A percentile compares a stretch with the other conserved stretches of the same genome.
Conservation (phyloP, 2,888 invertebrate species). For the Acronicta psi region DNA sequence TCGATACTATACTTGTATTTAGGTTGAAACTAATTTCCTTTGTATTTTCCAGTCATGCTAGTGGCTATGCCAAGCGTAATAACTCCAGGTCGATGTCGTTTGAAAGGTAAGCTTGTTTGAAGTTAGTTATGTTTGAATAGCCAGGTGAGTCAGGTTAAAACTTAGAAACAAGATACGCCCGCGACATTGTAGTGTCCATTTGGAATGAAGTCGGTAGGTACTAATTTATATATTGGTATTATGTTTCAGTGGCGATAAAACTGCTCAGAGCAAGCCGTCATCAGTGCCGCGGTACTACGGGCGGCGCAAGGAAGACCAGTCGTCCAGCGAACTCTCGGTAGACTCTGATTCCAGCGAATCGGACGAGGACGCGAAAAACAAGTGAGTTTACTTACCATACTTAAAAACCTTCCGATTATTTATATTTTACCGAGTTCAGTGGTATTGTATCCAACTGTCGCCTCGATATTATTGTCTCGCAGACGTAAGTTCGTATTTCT, state of each 20-base stretch:
- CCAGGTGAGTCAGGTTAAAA: constrained; percentile 44
- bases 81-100: constrained; percentile 81
- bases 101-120: constrained; percentile 81
- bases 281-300: constrained; percentile 84
- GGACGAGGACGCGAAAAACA: constrained; percentile 68
- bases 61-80: constrained; percentile 80
- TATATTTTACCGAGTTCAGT: no score
- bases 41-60: constrained; percentile 73
- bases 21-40: constrained; percentile 51
- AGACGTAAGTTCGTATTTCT: no score
- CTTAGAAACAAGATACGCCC: constrained; percentile 13
- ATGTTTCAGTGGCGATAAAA: constrained; percentile 53
- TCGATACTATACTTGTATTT: constrained; percentile 15
- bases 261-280: constrained; percentile 55
- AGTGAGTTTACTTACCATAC: constrained; percentile 71
- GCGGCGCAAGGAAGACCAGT: constrained; percentile 80
- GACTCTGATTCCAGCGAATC: constrained; percentile 80
- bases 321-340: constrained; percentile 82
- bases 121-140: constrained; percentile 44
- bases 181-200: constrained; percentile 1
- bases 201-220: constrained; percentile 8
- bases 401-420: no score
- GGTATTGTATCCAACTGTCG: no score
- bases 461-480: no score
- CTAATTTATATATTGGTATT: constrained; percentile 26